phyloP scores from a whole-genome alignment of 1,140 invertebrate species.

The Leptopilina clavipes region DNA sequence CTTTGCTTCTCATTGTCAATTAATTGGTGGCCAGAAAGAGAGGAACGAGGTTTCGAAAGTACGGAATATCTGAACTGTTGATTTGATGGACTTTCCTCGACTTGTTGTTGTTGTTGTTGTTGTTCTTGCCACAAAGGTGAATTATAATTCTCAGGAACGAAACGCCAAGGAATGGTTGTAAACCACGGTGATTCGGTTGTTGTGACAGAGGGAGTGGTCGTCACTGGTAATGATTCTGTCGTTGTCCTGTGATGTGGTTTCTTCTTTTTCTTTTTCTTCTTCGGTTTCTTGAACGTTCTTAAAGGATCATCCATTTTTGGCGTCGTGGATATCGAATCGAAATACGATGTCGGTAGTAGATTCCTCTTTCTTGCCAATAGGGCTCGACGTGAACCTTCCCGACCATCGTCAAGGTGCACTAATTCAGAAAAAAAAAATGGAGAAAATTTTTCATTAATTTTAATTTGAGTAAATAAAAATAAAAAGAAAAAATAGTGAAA shows the following conservation, averaged over 20 bases:
- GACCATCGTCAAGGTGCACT: constrained; percentile 56
- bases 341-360: constrained; percentile 39
- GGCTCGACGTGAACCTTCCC: constrained; percentile 42
- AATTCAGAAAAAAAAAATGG: too few species aligned
- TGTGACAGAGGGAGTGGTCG: constrained; percentile 39
- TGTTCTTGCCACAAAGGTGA: constrained; percentile 51
- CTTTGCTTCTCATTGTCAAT: constrained; percentile 53
- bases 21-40: constrained; percentile 37
- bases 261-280: constrained; percentile 56
- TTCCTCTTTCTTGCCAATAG: constrained; percentile 53
- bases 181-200: constrained; percentile 51
- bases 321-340: constrained; percentile 29
- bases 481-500: too few species aligned
- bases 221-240: constrained; percentile 41
- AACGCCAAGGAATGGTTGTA: constrained; percentile 56
- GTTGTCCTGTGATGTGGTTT: constrained; percentile 44
- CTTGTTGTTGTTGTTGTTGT: constrained; percentile 33
- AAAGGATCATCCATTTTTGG: constrained; percentile 38
- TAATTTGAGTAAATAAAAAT: too few species aligned
- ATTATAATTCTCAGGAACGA: constrained; percentile 61
- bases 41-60: constrained; percentile 43
- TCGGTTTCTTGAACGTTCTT: constrained; percentile 56
- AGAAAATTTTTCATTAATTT: too few species aligned
- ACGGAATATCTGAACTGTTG: constrained; percentile 50
- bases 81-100: constrained; percentile 33